Evolutionary conservation across 2,888 invertebrate genomes (phyloP), one percentile per base, ranked within the genome.

Genomic region (Osmoderma eremita): DNA sequence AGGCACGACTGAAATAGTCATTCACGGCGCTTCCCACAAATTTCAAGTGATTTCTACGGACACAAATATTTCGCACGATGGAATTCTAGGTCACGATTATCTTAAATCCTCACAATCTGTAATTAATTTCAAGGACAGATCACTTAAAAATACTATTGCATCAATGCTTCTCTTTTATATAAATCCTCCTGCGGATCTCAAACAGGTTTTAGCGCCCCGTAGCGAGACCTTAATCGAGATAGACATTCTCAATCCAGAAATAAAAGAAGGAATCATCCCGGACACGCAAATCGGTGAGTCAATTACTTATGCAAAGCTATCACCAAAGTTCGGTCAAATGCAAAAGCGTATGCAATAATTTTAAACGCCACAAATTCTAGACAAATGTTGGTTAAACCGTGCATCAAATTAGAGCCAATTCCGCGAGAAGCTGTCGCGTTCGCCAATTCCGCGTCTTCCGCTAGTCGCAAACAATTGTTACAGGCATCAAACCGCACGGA

Each of bases 261-360:
- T 68, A 8, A 69, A 58, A 49, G 65, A 72, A 70, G 72, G 74
- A 18, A 64, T 72, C 13, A 56, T 67, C 15, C 67, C 69, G 0
- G 65, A 67, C 6, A 67, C 62, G 17, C 17, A 67, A 65, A 53
- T 73, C 12, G 17, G 61, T 1, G 45, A 72, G 12, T 68, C 70
- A 2, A 45, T 72, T 71, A 67, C 63, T 24, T 73, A 1, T 70
- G 71, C 13, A 71, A 61, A 68, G 65, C 68, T 13, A 30, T 74
- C 12, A 58, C 69, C 30, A 65, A 67, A 42, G 69, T 71, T 2
- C 42, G 70, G 6, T 12, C 54, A 41, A 68, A 71, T 36, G 41
- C 45, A 6, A 69, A 71, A 65, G 66, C 68, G 13, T 13, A 65
- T 13, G 66, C 70, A 5, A 71, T 67, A 10, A 63, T 72, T 30